phyloP scores from a whole-genome alignment of 2,888 invertebrate species.

The Cepaea hortensis region DNA sequence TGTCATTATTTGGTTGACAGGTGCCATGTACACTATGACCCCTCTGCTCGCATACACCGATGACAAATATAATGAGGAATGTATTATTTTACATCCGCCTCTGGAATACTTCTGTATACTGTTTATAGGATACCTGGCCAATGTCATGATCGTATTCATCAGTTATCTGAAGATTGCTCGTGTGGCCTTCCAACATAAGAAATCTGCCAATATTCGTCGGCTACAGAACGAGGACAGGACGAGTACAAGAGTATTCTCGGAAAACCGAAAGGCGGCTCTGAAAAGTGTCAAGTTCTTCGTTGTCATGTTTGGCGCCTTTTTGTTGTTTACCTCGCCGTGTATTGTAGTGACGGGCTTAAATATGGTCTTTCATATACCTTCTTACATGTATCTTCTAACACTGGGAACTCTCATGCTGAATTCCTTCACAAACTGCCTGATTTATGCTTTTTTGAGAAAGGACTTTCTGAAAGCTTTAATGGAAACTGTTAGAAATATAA shows the following conservation, averaged over 20 bases:
- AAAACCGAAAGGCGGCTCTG: background rate
- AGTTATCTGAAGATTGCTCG: background rate
- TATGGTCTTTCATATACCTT: background rate
- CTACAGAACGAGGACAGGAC: background rate
- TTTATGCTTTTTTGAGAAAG: conserved; percentile 16
- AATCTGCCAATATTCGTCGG: background rate
- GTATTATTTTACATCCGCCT: background rate
- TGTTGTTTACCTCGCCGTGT: background rate
- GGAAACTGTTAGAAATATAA: background rate
- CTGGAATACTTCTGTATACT: background rate
- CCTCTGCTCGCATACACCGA: background rate
- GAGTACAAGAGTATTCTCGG: too few relatives aligned
- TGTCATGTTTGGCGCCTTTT: background rate
- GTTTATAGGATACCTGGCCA: background rate
- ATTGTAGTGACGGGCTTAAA: too few relatives aligned
- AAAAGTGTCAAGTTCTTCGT: conserved; percentile 1
- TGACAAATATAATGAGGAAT: background rate
- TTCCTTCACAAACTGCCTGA: background rate
- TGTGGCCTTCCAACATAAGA: background rate
- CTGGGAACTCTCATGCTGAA: background rate
- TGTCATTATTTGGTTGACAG: background rate
- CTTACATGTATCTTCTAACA: too few relatives aligned
- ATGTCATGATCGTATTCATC: background rate
- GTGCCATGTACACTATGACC: background rate
- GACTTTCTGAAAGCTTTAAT: background rate